Conservation (phyloP, 2,113 vertebrate genomes). For the Narcine bancroftii region DNA sequence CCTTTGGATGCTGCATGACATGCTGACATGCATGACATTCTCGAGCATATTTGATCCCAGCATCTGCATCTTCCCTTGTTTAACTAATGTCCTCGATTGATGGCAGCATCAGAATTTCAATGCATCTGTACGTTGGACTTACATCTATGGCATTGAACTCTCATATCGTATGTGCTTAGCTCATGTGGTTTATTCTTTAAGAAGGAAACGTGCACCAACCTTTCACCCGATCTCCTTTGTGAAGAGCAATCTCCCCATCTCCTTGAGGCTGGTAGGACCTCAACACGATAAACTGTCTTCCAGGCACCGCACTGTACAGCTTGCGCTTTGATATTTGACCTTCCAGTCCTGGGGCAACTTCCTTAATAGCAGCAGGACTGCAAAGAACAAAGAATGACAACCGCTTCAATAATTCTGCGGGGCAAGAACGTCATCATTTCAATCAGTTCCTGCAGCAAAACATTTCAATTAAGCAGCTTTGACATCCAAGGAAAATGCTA, state of each 20-base stretch:
- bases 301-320: constrained; percentile 89
- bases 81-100: no score
- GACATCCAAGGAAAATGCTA: no score
- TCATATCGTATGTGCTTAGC: background rate
- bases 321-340: constrained; percentile 71
- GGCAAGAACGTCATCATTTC: background rate
- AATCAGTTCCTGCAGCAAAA: no score
- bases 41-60: no score
- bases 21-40: no score
- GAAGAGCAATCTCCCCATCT: constrained; percentile 84
- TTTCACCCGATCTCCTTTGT: constrained; percentile 88
- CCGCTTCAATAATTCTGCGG: background rate
- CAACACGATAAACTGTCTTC: constrained; percentile 79
- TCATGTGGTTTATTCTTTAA: background rate
- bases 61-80: no score
- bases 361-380: constrained; percentile 61
- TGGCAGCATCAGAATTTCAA: no score
- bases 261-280: constrained; percentile 81
- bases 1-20: no score
- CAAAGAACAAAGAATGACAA: constrained; percentile 39
- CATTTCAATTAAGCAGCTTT: no score
- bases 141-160: no score
- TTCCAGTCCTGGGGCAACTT: constrained; percentile 55
- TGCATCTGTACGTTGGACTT: no score
- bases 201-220: constrained; percentile 56